Evolutionary conservation across 2,113 vertebrate genomes (phyloP).

Genomic region (Camarhynchus parvulus): DNA sequence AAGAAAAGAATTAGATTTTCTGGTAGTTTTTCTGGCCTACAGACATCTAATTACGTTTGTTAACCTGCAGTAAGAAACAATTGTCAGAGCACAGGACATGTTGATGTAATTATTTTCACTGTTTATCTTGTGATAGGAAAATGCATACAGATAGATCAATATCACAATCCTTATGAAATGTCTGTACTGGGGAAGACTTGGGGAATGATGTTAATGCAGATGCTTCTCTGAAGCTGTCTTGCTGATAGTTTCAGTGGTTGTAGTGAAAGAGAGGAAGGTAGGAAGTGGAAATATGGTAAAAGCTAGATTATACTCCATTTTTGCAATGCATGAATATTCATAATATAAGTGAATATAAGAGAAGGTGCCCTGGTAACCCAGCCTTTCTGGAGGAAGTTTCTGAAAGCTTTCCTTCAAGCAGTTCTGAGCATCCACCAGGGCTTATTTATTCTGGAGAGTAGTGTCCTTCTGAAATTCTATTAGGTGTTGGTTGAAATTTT

Average conservation of each 20-base stretch:
- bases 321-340: not conserved
- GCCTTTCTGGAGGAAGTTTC: not conserved
- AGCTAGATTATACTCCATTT: not conserved
- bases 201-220: not conserved
- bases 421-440: not conserved
- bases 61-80: conserved; percentile 4
- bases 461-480: not conserved
- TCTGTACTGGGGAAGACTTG: not conserved
- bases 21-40: not conserved
- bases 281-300: not conserved
- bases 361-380: not conserved
- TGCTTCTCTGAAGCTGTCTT: not conserved
- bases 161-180: not conserved
- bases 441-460: not conserved
- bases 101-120: conserved; percentile 44
- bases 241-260: not conserved
- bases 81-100: not conserved
- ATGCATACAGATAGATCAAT: not conserved
- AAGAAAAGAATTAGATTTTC: conserved; percentile 16
- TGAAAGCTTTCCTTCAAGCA: not conserved
- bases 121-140: not conserved
- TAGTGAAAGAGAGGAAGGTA: not conserved
- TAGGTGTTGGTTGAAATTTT: not conserved
- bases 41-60: conserved; percentile 19
- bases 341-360: not conserved